Evolutionary conservation across 2,888 invertebrate species (phyloP).

Genomic region (Mayetiola destructor): DNA sequence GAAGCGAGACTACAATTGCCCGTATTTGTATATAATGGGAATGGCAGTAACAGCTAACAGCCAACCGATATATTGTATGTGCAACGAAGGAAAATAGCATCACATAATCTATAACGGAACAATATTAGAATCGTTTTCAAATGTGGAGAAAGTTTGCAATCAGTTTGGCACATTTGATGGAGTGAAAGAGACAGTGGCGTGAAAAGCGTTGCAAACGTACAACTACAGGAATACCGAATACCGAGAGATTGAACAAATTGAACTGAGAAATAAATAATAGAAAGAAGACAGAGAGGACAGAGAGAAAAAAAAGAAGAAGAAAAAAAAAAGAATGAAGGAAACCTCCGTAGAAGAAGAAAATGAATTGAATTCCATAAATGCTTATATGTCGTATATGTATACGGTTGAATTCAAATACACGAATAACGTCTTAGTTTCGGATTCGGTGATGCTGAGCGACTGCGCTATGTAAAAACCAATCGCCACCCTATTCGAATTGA

Average conservation of each 20-base stretch:
- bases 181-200: too few species aligned
- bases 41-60: too few species aligned
- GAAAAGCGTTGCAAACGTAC: background rate
- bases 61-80: too few species aligned
- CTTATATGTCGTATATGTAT: constrained; percentile 8
- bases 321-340: background rate
- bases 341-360: background rate
- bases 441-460: constrained; percentile 38
- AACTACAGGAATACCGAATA: constrained; percentile 7
- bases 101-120: too few species aligned
- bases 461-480: constrained; percentile 39
- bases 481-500: constrained; percentile 35
- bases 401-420: constrained; percentile 11
- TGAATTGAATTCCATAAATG: background rate
- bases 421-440: constrained; percentile 23
- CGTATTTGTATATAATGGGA: too few species aligned
- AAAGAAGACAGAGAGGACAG: background rate
- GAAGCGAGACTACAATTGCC: too few species aligned
- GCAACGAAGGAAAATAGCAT: too few species aligned
- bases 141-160: constrained; percentile 11
- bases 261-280: background rate
- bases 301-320: background rate
- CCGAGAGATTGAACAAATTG: constrained; percentile 6
- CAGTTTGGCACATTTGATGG: constrained; percentile 3
- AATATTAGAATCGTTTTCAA: too few species aligned